phyloP scores from a whole-genome alignment of 2,797 vertebrate species.

The Gymnothorax javanicus region DNA sequence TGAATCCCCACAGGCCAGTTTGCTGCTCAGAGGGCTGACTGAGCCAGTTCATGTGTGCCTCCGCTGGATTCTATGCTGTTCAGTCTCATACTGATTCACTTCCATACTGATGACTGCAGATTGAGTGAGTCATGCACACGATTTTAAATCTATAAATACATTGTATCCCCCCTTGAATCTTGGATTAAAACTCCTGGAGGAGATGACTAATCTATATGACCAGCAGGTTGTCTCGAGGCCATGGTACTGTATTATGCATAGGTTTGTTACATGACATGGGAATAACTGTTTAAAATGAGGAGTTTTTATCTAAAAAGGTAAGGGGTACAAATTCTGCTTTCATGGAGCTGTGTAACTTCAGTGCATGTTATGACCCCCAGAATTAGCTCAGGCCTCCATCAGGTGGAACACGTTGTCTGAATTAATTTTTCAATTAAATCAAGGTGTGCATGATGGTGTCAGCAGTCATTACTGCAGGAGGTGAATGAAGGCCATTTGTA shows the following conservation, averaged over 20 bases:
- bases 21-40: neutral
- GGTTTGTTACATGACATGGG: neutral
- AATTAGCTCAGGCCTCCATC: neutral
- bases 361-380: neutral
- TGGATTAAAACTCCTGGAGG: neutral
- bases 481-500: neutral
- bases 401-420: neutral
- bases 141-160: neutral
- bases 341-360: neutral
- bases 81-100: neutral
- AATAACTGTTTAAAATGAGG: too few relatives aligned
- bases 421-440: neutral
- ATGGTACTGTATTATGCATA: neutral
- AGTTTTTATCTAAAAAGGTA: neutral
- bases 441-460: neutral
- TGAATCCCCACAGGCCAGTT: neutral
- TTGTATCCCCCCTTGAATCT: neutral
- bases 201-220: neutral
- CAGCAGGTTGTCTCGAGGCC: neutral
- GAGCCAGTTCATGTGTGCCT: neutral
- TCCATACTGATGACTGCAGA: neutral
- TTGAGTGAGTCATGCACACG: neutral
- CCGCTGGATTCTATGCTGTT: neutral
- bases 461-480: neutral
- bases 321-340: neutral